Conservation (phyloP, 2,113 vertebrate species). For the Jaculus jaculus region DNA sequence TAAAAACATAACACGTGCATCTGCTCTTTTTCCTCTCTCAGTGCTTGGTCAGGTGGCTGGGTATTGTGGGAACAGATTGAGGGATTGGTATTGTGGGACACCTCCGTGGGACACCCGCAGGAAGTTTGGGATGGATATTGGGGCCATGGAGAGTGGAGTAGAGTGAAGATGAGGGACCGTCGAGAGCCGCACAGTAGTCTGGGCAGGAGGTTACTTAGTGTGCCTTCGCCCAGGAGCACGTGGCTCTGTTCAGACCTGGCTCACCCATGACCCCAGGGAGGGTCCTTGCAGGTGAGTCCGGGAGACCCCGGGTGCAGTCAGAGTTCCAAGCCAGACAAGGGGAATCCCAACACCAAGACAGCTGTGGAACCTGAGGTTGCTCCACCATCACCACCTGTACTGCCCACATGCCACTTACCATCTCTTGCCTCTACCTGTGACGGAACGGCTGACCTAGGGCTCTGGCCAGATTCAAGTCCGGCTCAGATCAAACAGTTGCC, state of each 20-base stretch:
- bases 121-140: not conserved
- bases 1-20: not conserved
- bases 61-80: not conserved
- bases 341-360: constrained; percentile 4
- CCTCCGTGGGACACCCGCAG: not conserved
- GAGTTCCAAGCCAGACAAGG: not conserved
- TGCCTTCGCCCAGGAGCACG: too few relatives aligned
- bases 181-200: not conserved
- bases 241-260: not conserved
- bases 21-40: not conserved
- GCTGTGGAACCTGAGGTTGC: not conserved
- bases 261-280: not conserved
- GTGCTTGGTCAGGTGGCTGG: not conserved
- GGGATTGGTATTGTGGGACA: too few relatives aligned
- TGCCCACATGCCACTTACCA: too few relatives aligned
- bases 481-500: constrained; percentile 46
- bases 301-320: not conserved
- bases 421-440: not conserved
- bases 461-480: constrained; percentile 13
- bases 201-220: not conserved
- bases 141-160: not conserved
- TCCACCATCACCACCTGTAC: not conserved
- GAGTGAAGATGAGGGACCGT: not conserved
- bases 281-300: not conserved
- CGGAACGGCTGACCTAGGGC: constrained; percentile 3